Percentiles rank a stretch among this genome's conserved stretches.
phyloP scores from a whole-genome alignment of 2,113 vertebrate species.

The Petrocephalus microphthalmus region DNA sequence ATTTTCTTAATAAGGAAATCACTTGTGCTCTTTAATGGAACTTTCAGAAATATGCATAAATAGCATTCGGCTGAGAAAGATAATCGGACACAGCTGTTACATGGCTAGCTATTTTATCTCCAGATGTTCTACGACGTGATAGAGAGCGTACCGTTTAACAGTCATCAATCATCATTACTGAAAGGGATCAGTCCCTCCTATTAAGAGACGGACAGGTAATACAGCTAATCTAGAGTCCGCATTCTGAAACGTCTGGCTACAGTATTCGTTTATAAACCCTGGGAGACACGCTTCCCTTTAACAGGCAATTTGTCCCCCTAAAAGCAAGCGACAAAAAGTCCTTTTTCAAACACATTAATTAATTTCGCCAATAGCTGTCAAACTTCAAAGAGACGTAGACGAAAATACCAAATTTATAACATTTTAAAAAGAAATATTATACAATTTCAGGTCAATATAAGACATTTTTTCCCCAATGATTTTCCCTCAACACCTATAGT shows the following conservation, averaged over 20 bases:
- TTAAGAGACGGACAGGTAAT: neutral
- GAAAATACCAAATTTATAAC: neutral
- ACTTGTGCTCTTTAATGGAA: neutral
- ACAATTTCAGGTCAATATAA: neutral
- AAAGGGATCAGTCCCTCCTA: neutral
- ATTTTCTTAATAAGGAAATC: neutral
- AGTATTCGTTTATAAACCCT: constrained; percentile 2
- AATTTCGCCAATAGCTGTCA: neutral
- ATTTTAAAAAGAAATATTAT: neutral
- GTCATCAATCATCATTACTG: constrained; percentile 1
- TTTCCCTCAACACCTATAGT: neutral
- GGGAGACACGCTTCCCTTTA: neutral
- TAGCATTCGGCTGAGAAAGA: neutral
- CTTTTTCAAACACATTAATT: neutral
- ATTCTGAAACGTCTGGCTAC: neutral
- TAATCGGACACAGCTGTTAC: neutral
- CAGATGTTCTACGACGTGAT: constrained; percentile 6
- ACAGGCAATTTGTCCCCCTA: neutral
- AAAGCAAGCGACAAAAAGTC: neutral
- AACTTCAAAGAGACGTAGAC: constrained; percentile 3
- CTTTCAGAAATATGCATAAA: neutral
- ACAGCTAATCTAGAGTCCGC: neutral
- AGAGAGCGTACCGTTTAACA: neutral
- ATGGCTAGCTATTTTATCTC: constrained; percentile 10
- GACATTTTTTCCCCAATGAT: neutral